Conservation (phyloP, 2,888 invertebrate species). For the Pyrrhosoma nymphula region DNA sequence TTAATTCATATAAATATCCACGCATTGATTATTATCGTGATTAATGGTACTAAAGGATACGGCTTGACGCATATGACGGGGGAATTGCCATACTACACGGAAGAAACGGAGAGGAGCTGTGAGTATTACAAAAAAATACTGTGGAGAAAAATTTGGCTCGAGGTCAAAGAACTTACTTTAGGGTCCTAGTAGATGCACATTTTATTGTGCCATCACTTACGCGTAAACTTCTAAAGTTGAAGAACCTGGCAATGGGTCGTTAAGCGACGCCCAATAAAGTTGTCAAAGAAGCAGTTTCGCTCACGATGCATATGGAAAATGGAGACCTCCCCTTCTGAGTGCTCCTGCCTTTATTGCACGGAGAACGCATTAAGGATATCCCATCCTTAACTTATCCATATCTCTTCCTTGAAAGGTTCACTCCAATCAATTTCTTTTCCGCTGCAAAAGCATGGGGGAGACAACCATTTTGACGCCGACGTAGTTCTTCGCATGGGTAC, state of each 20-base stretch:
- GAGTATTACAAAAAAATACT: not conserved
- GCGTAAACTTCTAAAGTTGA: slow-evolving; percentile 15
- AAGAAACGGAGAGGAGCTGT: not conserved
- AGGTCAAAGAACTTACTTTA: not conserved
- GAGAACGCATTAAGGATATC: not conserved
- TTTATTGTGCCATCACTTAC: not conserved
- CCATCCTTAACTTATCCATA: not conserved
- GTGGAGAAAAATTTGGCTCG: not conserved
- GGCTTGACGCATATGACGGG: too few species aligned
- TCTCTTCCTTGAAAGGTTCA: not conserved
- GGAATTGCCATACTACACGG: not conserved
- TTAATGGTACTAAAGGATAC: too few species aligned
- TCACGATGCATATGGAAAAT: slow-evolving; percentile 25
- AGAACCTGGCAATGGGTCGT: slow-evolving; percentile 5
- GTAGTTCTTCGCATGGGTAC: not conserved
- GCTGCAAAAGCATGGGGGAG: not conserved
- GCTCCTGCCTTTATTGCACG: not conserved
- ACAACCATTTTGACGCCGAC: not conserved
- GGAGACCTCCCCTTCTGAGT: not conserved
- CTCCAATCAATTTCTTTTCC: not conserved
- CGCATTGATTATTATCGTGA: too few species aligned
- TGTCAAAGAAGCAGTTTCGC: slow-evolving; percentile 25
- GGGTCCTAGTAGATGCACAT: not conserved
- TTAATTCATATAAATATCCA: too few species aligned
- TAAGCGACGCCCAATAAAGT: not conserved